These are phyloP conservation scores for Penaeus vannamei DNA, from an alignment of 1,140 invertebrate genomes.

Conservation along the genomic window DNA sequence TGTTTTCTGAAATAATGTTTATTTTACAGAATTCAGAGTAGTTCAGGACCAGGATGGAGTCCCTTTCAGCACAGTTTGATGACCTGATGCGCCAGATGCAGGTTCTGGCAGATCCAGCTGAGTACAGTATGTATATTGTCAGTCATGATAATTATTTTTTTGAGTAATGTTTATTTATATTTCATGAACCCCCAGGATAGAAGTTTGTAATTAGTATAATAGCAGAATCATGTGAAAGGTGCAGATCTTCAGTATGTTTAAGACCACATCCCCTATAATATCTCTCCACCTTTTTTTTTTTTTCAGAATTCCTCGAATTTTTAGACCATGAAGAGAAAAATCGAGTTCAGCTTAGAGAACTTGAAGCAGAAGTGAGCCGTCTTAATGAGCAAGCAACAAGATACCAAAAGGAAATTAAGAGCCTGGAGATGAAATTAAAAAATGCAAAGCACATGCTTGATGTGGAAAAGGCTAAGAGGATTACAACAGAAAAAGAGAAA, in stretches of 20 bases:
- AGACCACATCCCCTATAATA: too few species aligned
- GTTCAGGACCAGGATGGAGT: slow-evolving; percentile 7
- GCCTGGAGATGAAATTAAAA: slow-evolving; percentile 53
- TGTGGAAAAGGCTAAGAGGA: slow-evolving; percentile 37
- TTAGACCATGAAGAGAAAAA: slow-evolving; percentile 16
- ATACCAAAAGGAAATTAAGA: slow-evolving; percentile 37
- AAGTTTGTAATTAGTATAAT: too few species aligned
- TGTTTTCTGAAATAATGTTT: too few species aligned
- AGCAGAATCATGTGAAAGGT: too few species aligned
- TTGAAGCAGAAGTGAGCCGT: slow-evolving; percentile 43
- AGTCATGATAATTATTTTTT: too few species aligned
- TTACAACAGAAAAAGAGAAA: slow-evolving; percentile 44
- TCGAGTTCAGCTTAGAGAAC: neutral
- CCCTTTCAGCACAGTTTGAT: slow-evolving; percentile 41
- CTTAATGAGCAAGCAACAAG: slow-evolving; percentile 33
- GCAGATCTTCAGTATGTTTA: too few species aligned
- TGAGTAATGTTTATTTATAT: too few species aligned
- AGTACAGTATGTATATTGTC: slow-evolving; percentile 34
- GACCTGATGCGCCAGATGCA: slow-evolving; percentile 44
- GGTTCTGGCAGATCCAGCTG: slow-evolving; percentile 26
- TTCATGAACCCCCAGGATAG: too few species aligned
- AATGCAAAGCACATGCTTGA: slow-evolving; percentile 52
- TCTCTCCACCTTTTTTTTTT: neutral
- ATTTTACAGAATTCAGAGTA: too few species aligned
- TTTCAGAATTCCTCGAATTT: slow-evolving; percentile 53